Percentiles rank a stretch among this genome's conserved stretches.
Conservation (phyloP, 2,113 vertebrate species). For the Holacanthus passer region DNA sequence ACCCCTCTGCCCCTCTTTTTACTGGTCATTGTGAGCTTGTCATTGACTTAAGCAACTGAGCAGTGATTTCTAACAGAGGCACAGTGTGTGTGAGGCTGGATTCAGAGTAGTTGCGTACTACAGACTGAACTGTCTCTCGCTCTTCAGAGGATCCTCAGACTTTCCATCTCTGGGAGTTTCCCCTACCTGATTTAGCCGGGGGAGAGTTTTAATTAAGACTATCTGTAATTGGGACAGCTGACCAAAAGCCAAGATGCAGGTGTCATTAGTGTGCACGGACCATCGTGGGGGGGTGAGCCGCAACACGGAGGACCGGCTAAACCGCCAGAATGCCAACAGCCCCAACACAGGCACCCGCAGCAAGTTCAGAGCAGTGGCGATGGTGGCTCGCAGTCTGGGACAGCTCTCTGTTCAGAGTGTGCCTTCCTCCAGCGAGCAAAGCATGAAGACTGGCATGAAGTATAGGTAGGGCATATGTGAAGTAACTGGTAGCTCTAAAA, state of each 20-base stretch:
- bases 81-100: constrained; percentile 30
- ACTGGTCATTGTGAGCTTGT: constrained; percentile 34
- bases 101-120: constrained; percentile 22
- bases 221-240: background rate
- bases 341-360: constrained; percentile 90
- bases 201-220: constrained; percentile 25
- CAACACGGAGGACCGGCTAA: constrained; percentile 90
- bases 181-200: background rate
- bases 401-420: constrained; percentile 92
- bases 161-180: constrained; percentile 36
- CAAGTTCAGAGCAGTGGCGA: constrained; percentile 94
- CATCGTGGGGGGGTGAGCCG: constrained; percentile 93
- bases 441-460: constrained; percentile 93
- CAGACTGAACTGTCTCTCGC: constrained; percentile 19
- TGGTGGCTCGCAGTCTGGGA: constrained; percentile 95
- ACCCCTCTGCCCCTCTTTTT: background rate
- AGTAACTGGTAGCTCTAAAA: background rate
- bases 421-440: constrained; percentile 87
- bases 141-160: constrained; percentile 24
- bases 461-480: constrained; percentile 88
- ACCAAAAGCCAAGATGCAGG: constrained; percentile 88
- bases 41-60: constrained; percentile 23
- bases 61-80: constrained; percentile 51
- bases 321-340: constrained; percentile 91
- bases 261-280: constrained; percentile 96